Evolutionary conservation across 2,888 invertebrate species (phyloP), one percentile per base, ranked within the genome.

Genomic region (Sisyra terminalis): DNA sequence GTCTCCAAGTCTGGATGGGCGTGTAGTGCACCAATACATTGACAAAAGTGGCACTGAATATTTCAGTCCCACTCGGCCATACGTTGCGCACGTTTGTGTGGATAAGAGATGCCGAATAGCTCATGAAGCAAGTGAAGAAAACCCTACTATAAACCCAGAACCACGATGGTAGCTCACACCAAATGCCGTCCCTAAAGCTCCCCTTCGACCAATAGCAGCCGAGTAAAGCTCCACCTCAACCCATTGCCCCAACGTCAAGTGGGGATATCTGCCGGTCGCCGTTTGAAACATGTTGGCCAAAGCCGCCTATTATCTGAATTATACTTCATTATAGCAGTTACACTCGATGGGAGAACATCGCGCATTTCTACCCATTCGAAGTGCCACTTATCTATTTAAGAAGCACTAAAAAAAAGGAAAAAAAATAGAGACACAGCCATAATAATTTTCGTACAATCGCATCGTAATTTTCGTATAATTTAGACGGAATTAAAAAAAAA

Each of bases 281-380:
- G 53, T 54, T 53, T 46, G 49, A 55, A 63, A 61, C 61, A 42
- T 58, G 49, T 49, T 46, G 48, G 56, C 55, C 24, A 55, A 55
- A 61, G 60, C 59, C 57, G 50, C 58, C 64, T 62, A 64, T 64
- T 64, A 64, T 62, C 63, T 63, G 63, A 43, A 64, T 64, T 64
- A 64, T 61, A 59, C 61, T 62, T 64, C 64, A 64, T 64, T 64
- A 63, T 63, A 62, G 63, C 62, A 56, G 58, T 61, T 64, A 63
- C 64, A 54, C 57, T 61, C 63, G 62, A 60, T 60, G 61, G 60
- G 61, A 61, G 61, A 63, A 62, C 63, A 63, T 61, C 63, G 60
- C 40, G 14, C 29, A 16, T 40, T 30, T 31, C 13, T 37, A 9
- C 16, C 30, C 40, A 29, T 15, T 40, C 18, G 30, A 14, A 38